Evolutionary conservation across 1,140 invertebrate species (phyloP).

Genomic region (Brachionus rubens): DNA sequence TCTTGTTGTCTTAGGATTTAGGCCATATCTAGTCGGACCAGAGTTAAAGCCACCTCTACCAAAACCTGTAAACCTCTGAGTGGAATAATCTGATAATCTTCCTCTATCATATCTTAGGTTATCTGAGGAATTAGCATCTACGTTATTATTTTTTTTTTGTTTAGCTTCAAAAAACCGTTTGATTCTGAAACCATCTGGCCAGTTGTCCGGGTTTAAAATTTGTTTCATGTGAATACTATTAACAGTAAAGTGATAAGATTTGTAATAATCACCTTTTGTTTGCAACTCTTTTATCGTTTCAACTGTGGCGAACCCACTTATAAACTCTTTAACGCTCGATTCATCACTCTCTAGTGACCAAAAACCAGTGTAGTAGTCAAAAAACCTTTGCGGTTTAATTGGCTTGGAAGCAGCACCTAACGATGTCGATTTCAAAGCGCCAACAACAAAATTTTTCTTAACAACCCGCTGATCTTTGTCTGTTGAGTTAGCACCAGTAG

Average conservation of each 20-base stretch:
- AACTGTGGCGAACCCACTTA: not conserved
- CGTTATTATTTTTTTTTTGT: not conserved
- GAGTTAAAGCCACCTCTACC: not conserved
- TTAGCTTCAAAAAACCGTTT: slow-evolving; percentile 10
- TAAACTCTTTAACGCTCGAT: not conserved
- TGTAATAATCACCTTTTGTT: not conserved
- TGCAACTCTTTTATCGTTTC: slow-evolving; percentile 7
- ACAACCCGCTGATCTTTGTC: too few species aligned
- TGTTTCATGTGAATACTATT: slow-evolving; percentile 2
- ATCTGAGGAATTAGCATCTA: not conserved
- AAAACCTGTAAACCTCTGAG: not conserved
- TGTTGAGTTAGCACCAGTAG: too few species aligned
- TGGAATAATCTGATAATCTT: not conserved
- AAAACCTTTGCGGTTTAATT: too few species aligned
- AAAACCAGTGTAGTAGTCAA: slow-evolving; percentile 17
- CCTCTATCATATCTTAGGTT: not conserved
- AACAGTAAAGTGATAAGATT: slow-evolving; percentile 8
- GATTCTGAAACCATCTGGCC: slow-evolving; percentile 6
- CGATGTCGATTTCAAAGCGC: not conserved
- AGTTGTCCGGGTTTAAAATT: slow-evolving; percentile 7
- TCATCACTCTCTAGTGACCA: slow-evolving; percentile 16
- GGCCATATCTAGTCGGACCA: too few species aligned
- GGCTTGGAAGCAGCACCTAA: slow-evolving; percentile 6
- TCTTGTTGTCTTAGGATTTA: not conserved
- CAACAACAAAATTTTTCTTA: not conserved